Percentiles rank a stretch among this genome's conserved stretches.
Conservation (phyloP, 92 coral and sea anemone species). For the Paragorgia papillata region DNA sequence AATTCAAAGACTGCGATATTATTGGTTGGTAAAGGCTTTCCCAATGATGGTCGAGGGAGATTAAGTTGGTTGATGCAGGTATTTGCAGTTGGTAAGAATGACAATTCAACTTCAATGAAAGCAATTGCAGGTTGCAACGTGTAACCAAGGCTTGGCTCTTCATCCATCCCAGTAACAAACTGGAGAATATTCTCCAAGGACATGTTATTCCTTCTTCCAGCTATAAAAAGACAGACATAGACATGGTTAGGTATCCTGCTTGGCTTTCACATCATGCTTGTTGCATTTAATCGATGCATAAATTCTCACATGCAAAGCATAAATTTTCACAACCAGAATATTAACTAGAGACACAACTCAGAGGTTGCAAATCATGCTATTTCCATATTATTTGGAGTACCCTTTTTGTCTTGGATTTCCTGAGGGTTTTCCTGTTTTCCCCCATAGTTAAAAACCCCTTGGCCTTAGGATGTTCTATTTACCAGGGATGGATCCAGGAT, state of each 20-base stretch:
- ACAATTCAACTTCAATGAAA: constrained; percentile 40
- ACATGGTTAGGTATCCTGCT: background rate
- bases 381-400: no score
- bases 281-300: no score
- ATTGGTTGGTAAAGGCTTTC: constrained; percentile 40
- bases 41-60: constrained; percentile 38
- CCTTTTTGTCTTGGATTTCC: no score
- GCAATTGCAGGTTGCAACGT: constrained; percentile 47
- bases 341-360: no score
- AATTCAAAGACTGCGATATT: constrained; percentile 35
- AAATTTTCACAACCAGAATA: no score
- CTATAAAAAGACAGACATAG: no score
- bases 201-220: constrained; percentile 41
- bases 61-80: constrained; percentile 44
- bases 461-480: no score
- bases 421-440: no score
- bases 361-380: no score
- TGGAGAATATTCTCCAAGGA: constrained; percentile 44
- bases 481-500: no score
- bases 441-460: no score
- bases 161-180: constrained; percentile 46
- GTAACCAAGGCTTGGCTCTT: constrained; percentile 45
- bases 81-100: constrained; percentile 51
- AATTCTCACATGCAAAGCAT: no score
- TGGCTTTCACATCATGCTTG: background rate